Evolutionary conservation across 2,113 vertebrate species (phyloP).

Genomic region (Nothobranchius kuhntae): DNA sequence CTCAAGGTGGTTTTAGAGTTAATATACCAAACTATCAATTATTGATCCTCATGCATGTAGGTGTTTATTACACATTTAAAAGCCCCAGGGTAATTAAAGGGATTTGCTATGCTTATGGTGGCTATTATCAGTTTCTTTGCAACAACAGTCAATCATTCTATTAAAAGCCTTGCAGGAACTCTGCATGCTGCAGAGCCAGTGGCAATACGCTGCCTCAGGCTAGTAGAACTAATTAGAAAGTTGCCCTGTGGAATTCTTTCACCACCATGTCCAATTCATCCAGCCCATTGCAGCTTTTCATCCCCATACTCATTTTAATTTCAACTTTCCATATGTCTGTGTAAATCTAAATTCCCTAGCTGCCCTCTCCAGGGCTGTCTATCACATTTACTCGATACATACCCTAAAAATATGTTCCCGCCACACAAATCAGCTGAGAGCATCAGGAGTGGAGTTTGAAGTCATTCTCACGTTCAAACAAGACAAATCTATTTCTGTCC

Average conservation of each 20-base stretch:
- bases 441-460: conserved; percentile 34
- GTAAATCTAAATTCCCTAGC: conserved; percentile 65
- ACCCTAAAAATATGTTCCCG: conserved; percentile 59
- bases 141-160: conserved; percentile 77
- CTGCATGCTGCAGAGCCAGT: conserved; percentile 66
- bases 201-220: conserved; percentile 72
- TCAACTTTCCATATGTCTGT: conserved; percentile 60
- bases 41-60: conserved; percentile 74
- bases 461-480: conserved; percentile 28
- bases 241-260: conserved; percentile 78
- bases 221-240: conserved; percentile 80
- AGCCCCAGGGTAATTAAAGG: conserved; percentile 77
- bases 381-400: conserved; percentile 58
- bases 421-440: conserved; percentile 40
- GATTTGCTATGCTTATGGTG: conserved; percentile 72
- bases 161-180: conserved; percentile 70
- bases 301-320: conserved; percentile 65
- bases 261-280: conserved; percentile 60
- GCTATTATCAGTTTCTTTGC: conserved; percentile 72
- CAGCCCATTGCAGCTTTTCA: conserved; percentile 62
- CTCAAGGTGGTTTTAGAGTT: conserved; percentile 39
- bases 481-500: neutral
- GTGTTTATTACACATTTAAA: conserved; percentile 76
- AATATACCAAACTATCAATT: conserved; percentile 73
- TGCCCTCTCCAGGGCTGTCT: conserved; percentile 54